phyloP scores from a whole-genome alignment of 2,797 vertebrate species.

The Rhynchotus rufescens region DNA sequence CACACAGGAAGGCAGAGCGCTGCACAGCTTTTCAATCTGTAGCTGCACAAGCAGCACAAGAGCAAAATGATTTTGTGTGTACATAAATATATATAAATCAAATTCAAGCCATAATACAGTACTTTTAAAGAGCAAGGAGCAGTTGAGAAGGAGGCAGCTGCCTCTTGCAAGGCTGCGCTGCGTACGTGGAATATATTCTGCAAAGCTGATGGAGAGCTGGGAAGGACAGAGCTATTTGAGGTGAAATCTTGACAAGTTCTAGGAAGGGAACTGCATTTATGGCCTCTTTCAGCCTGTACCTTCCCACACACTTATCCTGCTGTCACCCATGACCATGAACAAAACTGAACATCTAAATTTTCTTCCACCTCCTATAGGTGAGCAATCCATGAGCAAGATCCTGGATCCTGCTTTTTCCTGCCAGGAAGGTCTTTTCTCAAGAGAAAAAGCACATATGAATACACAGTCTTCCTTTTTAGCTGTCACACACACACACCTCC shows the following conservation, averaged over 20 bases:
- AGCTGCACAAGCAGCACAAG: neutral
- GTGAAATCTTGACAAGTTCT: neutral
- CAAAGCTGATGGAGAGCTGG: neutral
- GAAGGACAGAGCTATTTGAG: slow-evolving; percentile 30
- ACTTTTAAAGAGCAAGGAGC: slow-evolving; percentile 42
- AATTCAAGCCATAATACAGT: slow-evolving; percentile 28
- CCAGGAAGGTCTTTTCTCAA: neutral
- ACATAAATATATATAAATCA: slow-evolving; percentile 22
- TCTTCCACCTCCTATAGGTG: neutral
- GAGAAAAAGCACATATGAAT: neutral
- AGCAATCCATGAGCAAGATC: neutral
- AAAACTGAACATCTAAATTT: neutral
- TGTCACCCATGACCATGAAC: rapidly evolving
- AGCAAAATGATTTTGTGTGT: slow-evolving; percentile 4
- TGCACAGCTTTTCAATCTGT: neutral
- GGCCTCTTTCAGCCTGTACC: neutral
- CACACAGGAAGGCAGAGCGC: neutral
- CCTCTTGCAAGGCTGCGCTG: slow-evolving; percentile 1
- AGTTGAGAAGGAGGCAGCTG: slow-evolving; percentile 49
- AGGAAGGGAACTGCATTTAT: neutral
- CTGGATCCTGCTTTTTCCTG: neutral
- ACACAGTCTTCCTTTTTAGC: neutral
- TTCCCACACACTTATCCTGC: neutral
- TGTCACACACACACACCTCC: rapidly evolving
- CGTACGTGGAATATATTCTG: neutral